Percentiles rank a stretch among this genome's conserved stretches.
phyloP scores from a whole-genome alignment of 2,888 invertebrate species.

The Himalopsyche japonica region DNA sequence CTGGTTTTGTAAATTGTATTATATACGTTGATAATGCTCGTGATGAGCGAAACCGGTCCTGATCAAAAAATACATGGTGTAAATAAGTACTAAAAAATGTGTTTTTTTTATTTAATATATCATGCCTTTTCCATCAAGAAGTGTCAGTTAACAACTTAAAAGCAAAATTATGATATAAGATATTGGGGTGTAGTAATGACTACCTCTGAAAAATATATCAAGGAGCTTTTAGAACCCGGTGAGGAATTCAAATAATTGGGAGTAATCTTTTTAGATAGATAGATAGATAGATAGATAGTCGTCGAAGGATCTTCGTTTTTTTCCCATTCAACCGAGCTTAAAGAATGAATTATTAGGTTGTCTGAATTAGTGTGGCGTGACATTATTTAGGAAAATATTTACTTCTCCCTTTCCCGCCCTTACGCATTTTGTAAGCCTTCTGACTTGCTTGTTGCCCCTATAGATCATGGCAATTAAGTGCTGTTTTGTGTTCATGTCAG shows the following conservation, averaged over 20 bases:
- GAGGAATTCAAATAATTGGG: conserved; percentile 7
- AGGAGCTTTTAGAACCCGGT: not conserved
- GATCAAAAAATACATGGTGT: too few relatives aligned
- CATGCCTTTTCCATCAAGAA: too few relatives aligned
- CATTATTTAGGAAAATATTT: not conserved
- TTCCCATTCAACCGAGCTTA: not conserved
- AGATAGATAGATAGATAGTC: not conserved
- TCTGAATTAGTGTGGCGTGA: not conserved
- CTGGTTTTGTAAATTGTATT: too few relatives aligned
- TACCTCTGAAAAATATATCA: not conserved
- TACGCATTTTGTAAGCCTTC: not conserved
- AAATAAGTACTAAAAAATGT: too few relatives aligned
- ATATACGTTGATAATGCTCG: too few relatives aligned
- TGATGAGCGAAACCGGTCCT: too few relatives aligned
- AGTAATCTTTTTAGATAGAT: not conserved
- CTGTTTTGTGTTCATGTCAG: not conserved
- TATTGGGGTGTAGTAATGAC: too few relatives aligned
- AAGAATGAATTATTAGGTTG: not conserved
- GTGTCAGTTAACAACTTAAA: too few relatives aligned
- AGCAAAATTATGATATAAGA: too few relatives aligned
- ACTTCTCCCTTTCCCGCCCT: not conserved
- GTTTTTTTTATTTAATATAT: too few relatives aligned
- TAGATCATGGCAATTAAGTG: not conserved
- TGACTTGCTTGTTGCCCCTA: not conserved
- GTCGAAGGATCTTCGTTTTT: not conserved